These are phyloP conservation scores for Hirtodrosophila confusa DNA, from an alignment of 2,888 invertebrate genomes.

Conservation along the genomic window DNA sequence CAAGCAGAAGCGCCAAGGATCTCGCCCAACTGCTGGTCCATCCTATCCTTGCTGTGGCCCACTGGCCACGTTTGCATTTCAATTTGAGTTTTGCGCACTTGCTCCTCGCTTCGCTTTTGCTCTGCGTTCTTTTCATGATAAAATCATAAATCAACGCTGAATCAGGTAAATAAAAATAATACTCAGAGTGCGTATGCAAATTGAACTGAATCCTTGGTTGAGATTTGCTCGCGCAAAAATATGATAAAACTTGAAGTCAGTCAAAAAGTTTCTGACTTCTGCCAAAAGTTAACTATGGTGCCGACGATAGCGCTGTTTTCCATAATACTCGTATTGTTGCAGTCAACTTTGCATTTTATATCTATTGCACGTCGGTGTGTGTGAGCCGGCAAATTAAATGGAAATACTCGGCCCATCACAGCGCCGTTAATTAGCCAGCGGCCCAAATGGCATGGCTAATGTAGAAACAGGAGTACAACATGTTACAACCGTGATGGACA, in stretches of 20 bases:
- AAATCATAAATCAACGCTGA: slow-evolving; percentile 80
- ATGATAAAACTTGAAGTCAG: slow-evolving; percentile 75
- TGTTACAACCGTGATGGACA: slow-evolving; percentile 4
- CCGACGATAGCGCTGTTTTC: slow-evolving; percentile 25
- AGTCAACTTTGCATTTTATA: slow-evolving; percentile 49
- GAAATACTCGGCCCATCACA: slow-evolving; percentile 39
- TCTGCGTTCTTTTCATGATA: slow-evolving; percentile 41
- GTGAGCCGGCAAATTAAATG: slow-evolving; percentile 6
- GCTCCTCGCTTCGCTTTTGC: slow-evolving; percentile 7
- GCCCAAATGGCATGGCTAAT: slow-evolving; percentile 53
- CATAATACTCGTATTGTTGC: slow-evolving; percentile 64
- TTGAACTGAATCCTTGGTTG: slow-evolving; percentile 64
- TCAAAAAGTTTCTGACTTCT: slow-evolving; percentile 62
- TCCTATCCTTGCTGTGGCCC: slow-evolving; percentile 18
- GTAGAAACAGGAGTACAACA: slow-evolving; percentile 7
- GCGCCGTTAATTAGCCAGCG: slow-evolving; percentile 56
- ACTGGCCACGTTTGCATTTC: slow-evolving; percentile 73
- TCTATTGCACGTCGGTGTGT: neutral
- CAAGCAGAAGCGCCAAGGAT: slow-evolving; percentile 42
- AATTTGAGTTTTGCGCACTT: slow-evolving; percentile 56
- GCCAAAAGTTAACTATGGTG: slow-evolving; percentile 47
- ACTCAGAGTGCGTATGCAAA: slow-evolving; percentile 75
- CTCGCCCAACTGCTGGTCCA: slow-evolving; percentile 1
- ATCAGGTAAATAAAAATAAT: slow-evolving; percentile 80
- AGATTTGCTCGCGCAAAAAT: slow-evolving; percentile 69